Base-by-base conservation (phyloP, 2,888 invertebrate genomes). In the Limnephilus lunatus region DNA sequence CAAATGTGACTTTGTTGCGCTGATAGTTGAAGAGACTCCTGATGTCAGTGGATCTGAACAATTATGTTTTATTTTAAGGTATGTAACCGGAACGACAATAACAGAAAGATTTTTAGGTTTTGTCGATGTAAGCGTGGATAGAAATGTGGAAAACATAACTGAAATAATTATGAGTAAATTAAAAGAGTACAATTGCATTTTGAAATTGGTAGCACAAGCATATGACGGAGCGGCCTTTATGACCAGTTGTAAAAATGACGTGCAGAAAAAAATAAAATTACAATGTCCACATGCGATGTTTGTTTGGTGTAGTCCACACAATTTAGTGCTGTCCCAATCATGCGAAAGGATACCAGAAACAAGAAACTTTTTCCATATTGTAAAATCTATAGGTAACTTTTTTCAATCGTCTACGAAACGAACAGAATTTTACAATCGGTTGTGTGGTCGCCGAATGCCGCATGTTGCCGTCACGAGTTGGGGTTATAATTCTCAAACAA, bases 171-270 rank as follows among this genome's bases (percentile, higher is more conserved):
- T 89, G 87, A 88, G 93, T 30, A 92, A 94, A 90, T 86, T 94
- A 81, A 83, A 93, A 85, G 92, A 94, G 53, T 94, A 94, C 81
- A 90, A 94, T 48, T 93, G 94, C 91, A 90, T 91, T 83, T 80
- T 93, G n/a, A 94, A 94, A 94, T 93, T 94, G 88, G 91, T 94
- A 53, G 94, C 94, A 14, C 94, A 94, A 94, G 94, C 94, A 39
- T 94, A 94, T 91, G 94, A 94, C 90, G 94, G 94, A 11, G 94
- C 94, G 4, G 93, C 94, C 35, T 94, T 94, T 14, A 94, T 94
- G 94, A 92, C 94, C 44, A 94, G 94, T 39, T 93, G 94, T 68
- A 93, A 94, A 35, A 94, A 93, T 35, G 94, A 94, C 30, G 94
- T 94, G 48, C 94, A 95, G 94, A 92, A 93, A 25, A 94, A 94